Percentiles rank a stretch among this genome's conserved stretches.
Evolutionary conservation across 2,797 vertebrate species (phyloP).

Genomic region (Gambusia yucatana): DNA sequence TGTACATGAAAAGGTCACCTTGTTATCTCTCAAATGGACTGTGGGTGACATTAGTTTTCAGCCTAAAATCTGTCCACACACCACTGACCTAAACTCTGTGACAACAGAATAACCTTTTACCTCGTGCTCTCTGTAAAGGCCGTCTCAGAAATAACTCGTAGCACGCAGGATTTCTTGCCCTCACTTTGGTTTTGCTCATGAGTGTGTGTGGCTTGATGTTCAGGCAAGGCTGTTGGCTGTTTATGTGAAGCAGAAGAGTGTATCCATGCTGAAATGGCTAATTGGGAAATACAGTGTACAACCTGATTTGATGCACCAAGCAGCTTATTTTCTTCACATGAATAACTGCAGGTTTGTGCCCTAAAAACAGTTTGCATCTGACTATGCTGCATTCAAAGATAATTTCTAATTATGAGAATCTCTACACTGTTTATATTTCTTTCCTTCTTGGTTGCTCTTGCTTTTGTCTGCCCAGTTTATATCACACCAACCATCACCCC

Average conservation of each 20-base stretch:
- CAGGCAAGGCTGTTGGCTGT: slow-evolving; percentile 66
- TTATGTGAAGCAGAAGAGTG: slow-evolving; percentile 74
- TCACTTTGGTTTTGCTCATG: slow-evolving; percentile 12
- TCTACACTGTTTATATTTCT: slow-evolving; percentile 6
- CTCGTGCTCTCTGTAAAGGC: slow-evolving; percentile 72
- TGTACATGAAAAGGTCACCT: slow-evolving; percentile 69
- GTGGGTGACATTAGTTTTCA: slow-evolving; percentile 53
- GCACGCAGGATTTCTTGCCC: slow-evolving; percentile 30
- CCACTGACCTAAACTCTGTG: slow-evolving; percentile 52
- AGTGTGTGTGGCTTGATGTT: slow-evolving; percentile 27
- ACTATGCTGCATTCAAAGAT: slow-evolving; percentile 27
- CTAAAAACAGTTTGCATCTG: slow-evolving; percentile 33
- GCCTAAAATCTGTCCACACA: slow-evolving; percentile 54
- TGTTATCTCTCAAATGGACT: slow-evolving; percentile 57
- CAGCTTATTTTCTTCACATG: slow-evolving; percentile 66
- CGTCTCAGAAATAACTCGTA: slow-evolving; percentile 50
- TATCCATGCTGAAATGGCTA: slow-evolving; percentile 77
- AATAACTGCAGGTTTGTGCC: slow-evolving; percentile 63
- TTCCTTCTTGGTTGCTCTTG: slow-evolving; percentile 33
- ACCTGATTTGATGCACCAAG: slow-evolving; percentile 61
- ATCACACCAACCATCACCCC: background rate
- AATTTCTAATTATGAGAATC: slow-evolving; percentile 34
- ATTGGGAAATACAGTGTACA: slow-evolving; percentile 74
- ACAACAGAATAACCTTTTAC: slow-evolving; percentile 67
- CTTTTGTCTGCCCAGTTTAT: slow-evolving; percentile 39